These are phyloP conservation scores for Ia io DNA, from an alignment of 2,113 vertebrate genomes.

Conservation along the genomic window DNA sequence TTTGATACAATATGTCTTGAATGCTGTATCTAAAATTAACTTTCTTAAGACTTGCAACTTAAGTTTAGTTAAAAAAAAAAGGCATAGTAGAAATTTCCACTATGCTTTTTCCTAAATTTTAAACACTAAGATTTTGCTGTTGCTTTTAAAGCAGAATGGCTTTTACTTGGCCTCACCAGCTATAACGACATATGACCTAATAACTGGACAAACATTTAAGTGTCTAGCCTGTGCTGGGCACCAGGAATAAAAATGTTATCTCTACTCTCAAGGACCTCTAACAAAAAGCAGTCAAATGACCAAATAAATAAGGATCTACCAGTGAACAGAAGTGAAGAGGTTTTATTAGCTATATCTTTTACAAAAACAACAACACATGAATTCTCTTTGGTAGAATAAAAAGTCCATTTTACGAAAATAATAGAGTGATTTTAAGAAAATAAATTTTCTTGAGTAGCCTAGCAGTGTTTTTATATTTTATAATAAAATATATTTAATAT, in stretches of 20 bases:
- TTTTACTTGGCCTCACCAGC: slow-evolving; percentile 1
- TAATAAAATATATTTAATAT: slow-evolving; percentile 10
- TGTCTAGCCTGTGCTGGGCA: neutral
- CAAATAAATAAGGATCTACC: neutral
- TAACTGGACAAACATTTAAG: slow-evolving; percentile 6
- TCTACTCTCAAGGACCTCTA: neutral
- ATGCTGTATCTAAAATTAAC: neutral
- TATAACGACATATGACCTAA: neutral
- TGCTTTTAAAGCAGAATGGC: neutral
- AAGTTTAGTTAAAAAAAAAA: neutral
- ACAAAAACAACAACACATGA: neutral
- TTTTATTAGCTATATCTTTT: neutral
- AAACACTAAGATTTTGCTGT: neutral
- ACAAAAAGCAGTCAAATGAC: neutral
- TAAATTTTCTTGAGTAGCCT: neutral
- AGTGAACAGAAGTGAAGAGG: neutral
- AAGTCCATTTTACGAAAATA: neutral
- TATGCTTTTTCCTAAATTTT: neutral
- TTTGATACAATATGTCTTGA: neutral
- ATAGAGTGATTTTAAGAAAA: neutral
- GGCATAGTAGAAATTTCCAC: neutral
- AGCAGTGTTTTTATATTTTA: slow-evolving; percentile 10
- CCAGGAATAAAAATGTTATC: neutral
- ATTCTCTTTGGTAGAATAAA: neutral
- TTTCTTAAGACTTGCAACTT: neutral